These are phyloP conservation scores for Euspilapteryx auroguttella DNA, from an alignment of 2,888 invertebrate genomes.

Conservation along the genomic window DNA sequence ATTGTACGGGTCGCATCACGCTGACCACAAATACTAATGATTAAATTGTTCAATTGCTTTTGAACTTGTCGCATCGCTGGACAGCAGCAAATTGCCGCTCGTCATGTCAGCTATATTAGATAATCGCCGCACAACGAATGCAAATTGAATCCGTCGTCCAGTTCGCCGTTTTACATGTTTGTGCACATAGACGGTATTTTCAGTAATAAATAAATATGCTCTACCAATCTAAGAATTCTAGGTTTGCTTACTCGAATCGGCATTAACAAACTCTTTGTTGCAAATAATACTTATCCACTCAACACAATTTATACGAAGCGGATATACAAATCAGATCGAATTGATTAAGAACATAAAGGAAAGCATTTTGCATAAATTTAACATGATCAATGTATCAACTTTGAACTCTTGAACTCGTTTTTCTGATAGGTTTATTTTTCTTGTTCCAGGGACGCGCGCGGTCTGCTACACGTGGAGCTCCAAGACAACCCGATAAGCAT, in stretches of 20 bases:
- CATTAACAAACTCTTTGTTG: too few species aligned
- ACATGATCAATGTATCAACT: too few species aligned
- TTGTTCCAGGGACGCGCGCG: conserved; percentile 65
- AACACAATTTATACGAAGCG: too few species aligned
- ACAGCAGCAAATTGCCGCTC: conserved; percentile 32
- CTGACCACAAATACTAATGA: conserved; percentile 28
- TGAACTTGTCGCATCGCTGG: conserved; percentile 28
- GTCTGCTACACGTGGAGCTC: conserved; percentile 69
- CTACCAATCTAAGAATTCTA: too few species aligned
- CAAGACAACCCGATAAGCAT: conserved; percentile 67
- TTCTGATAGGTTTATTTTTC: conserved; percentile 3
- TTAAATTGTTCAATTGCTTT: conserved; percentile 49
- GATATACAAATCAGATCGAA: too few species aligned
- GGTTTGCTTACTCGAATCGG: too few species aligned
- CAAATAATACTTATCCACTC: too few species aligned
- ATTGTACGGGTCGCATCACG: conserved; percentile 23
- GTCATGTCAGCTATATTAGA: conserved; percentile 41
- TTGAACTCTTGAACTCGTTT: background rate
- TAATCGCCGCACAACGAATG: conserved; percentile 46
- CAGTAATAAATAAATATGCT: too few species aligned
- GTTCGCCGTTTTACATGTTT: conserved; percentile 12
- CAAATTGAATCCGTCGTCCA: conserved; percentile 38
- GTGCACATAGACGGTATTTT: conserved; percentile 5
- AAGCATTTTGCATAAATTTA: too few species aligned
- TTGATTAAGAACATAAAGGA: too few species aligned